Conservation (phyloP, 2,797 vertebrate genomes). For the Siniperca undulata region DNA sequence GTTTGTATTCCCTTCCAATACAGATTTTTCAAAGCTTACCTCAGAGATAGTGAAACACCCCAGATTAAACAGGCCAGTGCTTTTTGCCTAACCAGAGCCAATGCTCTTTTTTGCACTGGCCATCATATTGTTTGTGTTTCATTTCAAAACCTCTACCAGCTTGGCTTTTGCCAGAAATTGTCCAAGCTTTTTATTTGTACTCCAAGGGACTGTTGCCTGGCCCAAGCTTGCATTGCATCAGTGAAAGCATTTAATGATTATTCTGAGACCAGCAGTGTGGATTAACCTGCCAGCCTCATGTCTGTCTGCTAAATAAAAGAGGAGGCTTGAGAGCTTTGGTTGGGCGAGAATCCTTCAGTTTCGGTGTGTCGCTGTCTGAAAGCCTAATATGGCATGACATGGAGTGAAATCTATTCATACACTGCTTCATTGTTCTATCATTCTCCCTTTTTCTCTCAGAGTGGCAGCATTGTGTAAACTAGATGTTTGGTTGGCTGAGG, state of each 20-base stretch:
- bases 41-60: background rate
- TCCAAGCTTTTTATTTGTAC: constrained; percentile 46
- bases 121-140: constrained; percentile 12
- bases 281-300: constrained; percentile 55
- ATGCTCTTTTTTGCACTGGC: background rate
- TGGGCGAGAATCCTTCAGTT: constrained; percentile 44
- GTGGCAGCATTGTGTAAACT: constrained; percentile 40
- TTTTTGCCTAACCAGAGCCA: background rate
- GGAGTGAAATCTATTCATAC: constrained; percentile 63
- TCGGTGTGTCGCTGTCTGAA: constrained; percentile 39
- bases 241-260: constrained; percentile 64
- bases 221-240: constrained; percentile 65
- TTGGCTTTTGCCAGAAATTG: constrained; percentile 16
- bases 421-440: constrained; percentile 53
- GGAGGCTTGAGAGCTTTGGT: constrained; percentile 48
- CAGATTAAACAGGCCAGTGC: background rate
- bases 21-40: background rate
- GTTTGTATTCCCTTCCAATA: background rate
- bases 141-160: background rate
- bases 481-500: constrained; percentile 24
- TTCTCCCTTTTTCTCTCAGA: constrained; percentile 31
- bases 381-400: constrained; percentile 49
- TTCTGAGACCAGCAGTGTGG: constrained; percentile 55
- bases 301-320: constrained; percentile 57
- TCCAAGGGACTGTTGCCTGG: constrained; percentile 46